Evolutionary conservation across 1,140 invertebrate species (phyloP), one percentile per base, ranked within the genome.

Genomic region (Microvelia longipes): DNA sequence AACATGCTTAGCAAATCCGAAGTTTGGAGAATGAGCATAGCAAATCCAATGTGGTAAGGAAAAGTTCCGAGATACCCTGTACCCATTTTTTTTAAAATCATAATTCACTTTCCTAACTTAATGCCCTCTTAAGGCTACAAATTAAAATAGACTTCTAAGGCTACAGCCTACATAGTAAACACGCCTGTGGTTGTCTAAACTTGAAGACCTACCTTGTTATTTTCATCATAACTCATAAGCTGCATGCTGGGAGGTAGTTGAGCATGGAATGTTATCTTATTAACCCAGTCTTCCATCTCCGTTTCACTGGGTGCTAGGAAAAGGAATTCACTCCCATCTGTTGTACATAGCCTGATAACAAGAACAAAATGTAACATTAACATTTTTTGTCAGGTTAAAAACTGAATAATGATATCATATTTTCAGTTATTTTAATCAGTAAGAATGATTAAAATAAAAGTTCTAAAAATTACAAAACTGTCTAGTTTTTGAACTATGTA

Each of bases 221-320:
- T 77, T 71, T 86, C 84, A 72, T 91, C 89, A 77, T 93, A 93
- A 75, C 91, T 91, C 29, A 92, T 82, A 0, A 96, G 82, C 79
- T 96, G 94, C 79, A 93, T 83, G 76, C 88, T 90, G 2, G 94
- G 94, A 27, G 92, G 91, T 71, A 96, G 81, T 75, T 86, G 85
- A n/a, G 96, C 94, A 79, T 96, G 93, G 84, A 97, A 97, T 35
- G 87, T 86, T 72, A 98, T 90, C 81, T 96, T 96, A 74, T 90
- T 89, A 1, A 97, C 87, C 96, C 96, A 99, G 68, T 96, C 92
- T 73, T 87, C 83, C 87, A 98, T 89, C 71, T 90, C 87, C 1
- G 86, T 85, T 61, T 87, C 84, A 68, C 82, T 86, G 0, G 85
- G 80, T 66, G 91, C 89, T 66, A 91, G 83, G 77, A 98, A 94